A percentile compares a stretch with the other conserved stretches of the same genome.
These are phyloP conservation scores for Sanderia malayensis DNA, from an alignment of 30 jellyfish, hydroid and myxozoan genomes.

Conservation along the genomic window DNA sequence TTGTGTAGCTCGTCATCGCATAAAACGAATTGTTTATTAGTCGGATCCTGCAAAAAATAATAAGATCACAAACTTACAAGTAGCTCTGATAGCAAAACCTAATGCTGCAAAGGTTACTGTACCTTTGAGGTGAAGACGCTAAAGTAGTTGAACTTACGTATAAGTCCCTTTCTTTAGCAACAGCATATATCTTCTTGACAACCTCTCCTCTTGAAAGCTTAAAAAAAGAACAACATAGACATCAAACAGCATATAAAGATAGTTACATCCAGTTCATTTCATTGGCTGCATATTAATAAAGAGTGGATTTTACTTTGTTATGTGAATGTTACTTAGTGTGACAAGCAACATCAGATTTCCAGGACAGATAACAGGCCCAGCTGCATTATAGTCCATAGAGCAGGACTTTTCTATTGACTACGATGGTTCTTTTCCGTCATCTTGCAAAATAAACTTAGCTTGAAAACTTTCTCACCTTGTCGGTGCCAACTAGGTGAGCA, in stretches of 20 bases:
- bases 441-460: neutral
- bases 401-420: too few relatives aligned
- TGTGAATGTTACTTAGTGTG: too few relatives aligned
- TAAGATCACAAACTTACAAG: neutral
- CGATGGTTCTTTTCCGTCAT: too few relatives aligned
- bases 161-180: conserved; percentile 53
- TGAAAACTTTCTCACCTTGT: conserved; percentile 28
- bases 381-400: too few relatives aligned
- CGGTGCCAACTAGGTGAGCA: conserved; percentile 48
- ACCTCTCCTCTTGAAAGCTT: conserved; percentile 69
- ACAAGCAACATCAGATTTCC: too few relatives aligned
- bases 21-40: conserved; percentile 53
- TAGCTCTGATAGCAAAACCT: too few relatives aligned
- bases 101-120: too few relatives aligned
- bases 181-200: conserved; percentile 61
- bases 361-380: too few relatives aligned
- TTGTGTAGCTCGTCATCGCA: conserved; percentile 58
- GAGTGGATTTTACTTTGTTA: too few relatives aligned
- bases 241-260: neutral
- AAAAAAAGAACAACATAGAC: neutral
- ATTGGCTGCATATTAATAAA: too few relatives aligned
- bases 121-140: too few relatives aligned
- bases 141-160: conserved; percentile 39
- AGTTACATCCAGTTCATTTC: neutral
- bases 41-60: conserved; percentile 46